Percentiles rank a stretch among this genome's conserved stretches.
Evolutionary conservation across 2,113 vertebrate genomes (phyloP).

Genomic region (Cisticola juncidis): DNA sequence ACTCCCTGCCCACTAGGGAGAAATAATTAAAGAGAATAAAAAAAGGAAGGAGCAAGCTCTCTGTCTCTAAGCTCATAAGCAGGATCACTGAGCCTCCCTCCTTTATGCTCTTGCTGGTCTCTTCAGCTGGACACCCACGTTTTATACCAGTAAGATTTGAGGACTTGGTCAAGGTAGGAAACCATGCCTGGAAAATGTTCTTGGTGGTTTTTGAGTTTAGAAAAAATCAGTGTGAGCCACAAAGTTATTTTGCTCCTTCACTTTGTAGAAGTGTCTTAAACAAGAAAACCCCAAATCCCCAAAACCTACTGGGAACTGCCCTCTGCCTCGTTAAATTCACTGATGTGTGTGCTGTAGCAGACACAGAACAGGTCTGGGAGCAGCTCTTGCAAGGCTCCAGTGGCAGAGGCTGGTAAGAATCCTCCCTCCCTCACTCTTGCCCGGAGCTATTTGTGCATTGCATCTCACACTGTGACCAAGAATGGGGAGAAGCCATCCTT

Average conservation of each 20-base stretch:
- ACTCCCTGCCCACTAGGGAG: not conserved
- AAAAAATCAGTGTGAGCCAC: rapidly evolving
- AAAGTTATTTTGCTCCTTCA: not conserved
- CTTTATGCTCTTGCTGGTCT: not conserved
- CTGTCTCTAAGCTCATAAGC: not conserved
- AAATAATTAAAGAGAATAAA: not conserved
- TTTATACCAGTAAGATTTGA: not conserved
- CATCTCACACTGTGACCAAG: not conserved
- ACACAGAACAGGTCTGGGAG: not conserved
- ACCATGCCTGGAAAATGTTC: not conserved
- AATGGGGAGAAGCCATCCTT: not conserved
- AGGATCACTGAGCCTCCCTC: not conserved
- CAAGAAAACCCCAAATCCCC: not conserved
- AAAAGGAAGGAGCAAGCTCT: not conserved
- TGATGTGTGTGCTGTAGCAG: not conserved
- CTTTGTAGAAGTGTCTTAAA: not conserved
- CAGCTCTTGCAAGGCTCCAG: not conserved
- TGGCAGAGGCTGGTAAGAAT: not conserved
- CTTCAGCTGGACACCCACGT: not conserved
- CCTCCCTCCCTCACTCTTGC: not conserved
- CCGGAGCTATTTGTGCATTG: not conserved
- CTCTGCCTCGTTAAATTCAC: not conserved
- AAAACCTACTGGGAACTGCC: not conserved
- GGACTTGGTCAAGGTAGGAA: not conserved
- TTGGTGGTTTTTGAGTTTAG: not conserved